Conservation (phyloP, 2,113 vertebrate genomes). For the Calypte anna region DNA sequence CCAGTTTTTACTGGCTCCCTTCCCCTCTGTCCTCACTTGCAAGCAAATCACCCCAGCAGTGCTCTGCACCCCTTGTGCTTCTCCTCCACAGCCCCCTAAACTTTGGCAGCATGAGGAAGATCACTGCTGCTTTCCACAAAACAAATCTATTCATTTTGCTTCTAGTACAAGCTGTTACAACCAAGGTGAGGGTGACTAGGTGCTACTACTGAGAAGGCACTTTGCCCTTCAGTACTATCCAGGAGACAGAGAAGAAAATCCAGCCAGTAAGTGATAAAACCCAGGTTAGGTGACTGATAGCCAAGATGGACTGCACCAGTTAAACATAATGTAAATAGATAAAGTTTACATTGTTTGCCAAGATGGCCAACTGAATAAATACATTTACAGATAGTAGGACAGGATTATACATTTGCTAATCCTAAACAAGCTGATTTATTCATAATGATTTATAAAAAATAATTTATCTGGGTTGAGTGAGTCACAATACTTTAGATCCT, state of each 20-base stretch:
- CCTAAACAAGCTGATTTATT: neutral
- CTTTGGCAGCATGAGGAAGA: neutral
- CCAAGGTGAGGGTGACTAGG: neutral
- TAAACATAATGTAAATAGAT: neutral
- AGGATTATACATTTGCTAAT: neutral
- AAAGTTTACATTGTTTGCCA: neutral
- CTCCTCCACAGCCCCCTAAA: neutral
- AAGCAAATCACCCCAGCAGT: neutral
- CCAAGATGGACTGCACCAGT: neutral
- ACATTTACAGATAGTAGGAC: neutral
- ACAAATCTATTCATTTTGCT: neutral
- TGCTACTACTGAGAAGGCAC: neutral
- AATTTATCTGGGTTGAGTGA: neutral
- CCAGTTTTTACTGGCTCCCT: neutral
- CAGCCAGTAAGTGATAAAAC: neutral
- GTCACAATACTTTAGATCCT: neutral
- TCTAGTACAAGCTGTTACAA: neutral
- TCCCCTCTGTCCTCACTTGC: neutral
- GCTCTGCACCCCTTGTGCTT: neutral
- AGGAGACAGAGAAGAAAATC: neutral
- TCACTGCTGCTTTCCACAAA: neutral
- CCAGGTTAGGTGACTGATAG: neutral
- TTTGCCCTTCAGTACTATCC: neutral
- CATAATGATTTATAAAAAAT: neutral
- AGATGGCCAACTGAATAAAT: neutral